These are phyloP conservation scores for Zoanthus gigantus DNA, from an alignment of 92 coral and sea anemone genomes.

Conservation along the genomic window DNA sequence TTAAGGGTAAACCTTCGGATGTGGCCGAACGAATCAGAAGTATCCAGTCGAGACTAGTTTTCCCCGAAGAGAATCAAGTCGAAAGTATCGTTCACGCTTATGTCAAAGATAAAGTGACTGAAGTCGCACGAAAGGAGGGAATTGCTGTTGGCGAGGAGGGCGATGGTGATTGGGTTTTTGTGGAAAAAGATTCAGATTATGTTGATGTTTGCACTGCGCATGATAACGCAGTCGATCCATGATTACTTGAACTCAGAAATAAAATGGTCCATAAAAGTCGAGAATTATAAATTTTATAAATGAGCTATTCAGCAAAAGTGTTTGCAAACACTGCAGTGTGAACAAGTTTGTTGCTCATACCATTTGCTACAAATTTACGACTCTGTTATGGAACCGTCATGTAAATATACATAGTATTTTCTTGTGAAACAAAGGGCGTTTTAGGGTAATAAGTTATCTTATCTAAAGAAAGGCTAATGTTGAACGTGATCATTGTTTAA, in stretches of 20 bases:
- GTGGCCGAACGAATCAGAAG: conserved; percentile 63
- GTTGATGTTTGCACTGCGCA: background rate
- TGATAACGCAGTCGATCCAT: background rate
- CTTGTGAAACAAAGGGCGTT: too few relatives aligned
- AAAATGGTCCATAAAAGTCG: background rate
- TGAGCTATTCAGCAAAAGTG: too few relatives aligned
- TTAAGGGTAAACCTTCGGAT: conserved; percentile 60
- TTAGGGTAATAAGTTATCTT: too few relatives aligned
- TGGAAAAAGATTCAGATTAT: background rate
- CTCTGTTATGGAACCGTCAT: too few relatives aligned
- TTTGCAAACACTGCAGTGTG: too few relatives aligned
- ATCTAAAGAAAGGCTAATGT: too few relatives aligned
- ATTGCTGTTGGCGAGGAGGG: background rate
- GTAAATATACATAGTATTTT: too few relatives aligned
- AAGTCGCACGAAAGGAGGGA: conserved; percentile 17
- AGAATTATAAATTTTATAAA: too few relatives aligned
- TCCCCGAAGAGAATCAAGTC: conserved; percentile 58
- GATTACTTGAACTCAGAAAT: background rate
- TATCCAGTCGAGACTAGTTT: conserved; percentile 62
- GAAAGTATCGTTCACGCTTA: conserved; percentile 53
- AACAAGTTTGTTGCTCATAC: too few relatives aligned
- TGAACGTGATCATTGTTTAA: too few relatives aligned
- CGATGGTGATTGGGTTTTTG: background rate
- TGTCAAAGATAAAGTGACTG: conserved; percentile 52
- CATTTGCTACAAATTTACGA: too few relatives aligned